These are phyloP conservation scores for Halichondria panicea DNA, from an alignment of 37 sponge, comb jelly and placozoan genomes.

Conservation along the genomic window DNA sequence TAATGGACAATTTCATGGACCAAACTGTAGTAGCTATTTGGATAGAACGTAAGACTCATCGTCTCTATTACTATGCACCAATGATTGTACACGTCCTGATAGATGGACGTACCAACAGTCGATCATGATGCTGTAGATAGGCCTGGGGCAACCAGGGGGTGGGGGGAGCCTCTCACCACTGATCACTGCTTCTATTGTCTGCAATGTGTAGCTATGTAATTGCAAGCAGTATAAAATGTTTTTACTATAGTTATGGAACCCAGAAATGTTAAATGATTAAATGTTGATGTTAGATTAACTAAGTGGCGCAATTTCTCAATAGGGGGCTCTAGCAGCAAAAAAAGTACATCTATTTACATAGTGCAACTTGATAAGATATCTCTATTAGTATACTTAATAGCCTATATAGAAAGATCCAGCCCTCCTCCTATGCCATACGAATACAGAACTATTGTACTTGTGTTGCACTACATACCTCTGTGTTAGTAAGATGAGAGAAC, in stretches of 20 bases:
- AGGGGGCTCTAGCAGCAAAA: neutral
- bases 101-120: conserved; percentile 40
- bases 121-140: conserved; percentile 38
- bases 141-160: conserved; percentile 47
- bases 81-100: neutral
- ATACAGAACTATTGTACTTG: too few species aligned
- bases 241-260: neutral
- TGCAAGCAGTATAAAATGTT: neutral
- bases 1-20: too few species aligned
- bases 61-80: neutral
- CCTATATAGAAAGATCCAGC: too few species aligned
- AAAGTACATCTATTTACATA: neutral
- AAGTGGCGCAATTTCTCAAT: neutral
- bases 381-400: neutral
- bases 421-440: too few species aligned
- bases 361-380: neutral
- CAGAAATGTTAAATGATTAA: too few species aligned
- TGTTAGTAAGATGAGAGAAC: conserved; percentile 21
- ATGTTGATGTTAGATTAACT: neutral
- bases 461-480: conserved; percentile 20
- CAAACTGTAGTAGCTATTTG: too few species aligned
- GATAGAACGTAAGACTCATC: too few species aligned
- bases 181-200: neutral
- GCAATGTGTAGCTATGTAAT: neutral
- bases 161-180: conserved; percentile 34